Percentiles rank a stretch among this genome's conserved stretches.
Evolutionary conservation across 2,113 vertebrate species (phyloP).

Genomic region (Budorcas taxicolor): DNA sequence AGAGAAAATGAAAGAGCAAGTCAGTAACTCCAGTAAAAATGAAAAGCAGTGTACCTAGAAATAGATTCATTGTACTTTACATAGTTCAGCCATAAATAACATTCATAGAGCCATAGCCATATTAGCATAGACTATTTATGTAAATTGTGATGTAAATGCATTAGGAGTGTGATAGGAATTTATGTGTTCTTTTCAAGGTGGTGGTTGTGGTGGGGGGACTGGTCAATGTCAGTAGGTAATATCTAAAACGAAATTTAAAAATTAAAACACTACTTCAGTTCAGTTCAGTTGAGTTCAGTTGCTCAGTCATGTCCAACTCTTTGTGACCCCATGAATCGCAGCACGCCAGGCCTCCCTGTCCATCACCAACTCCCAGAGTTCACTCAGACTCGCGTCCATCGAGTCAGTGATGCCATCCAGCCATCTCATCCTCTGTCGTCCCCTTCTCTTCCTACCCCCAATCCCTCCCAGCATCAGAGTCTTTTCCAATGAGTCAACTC

Average conservation of each 20-base stretch:
- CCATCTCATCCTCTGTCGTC: too few species aligned
- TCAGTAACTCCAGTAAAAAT: neutral
- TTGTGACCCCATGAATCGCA: neutral
- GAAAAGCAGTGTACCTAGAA: neutral
- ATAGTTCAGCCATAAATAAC: neutral
- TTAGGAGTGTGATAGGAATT: neutral
- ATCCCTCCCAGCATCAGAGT: too few species aligned
- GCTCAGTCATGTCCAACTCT: fast-evolving
- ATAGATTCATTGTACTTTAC: neutral
- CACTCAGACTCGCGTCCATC: too few species aligned
- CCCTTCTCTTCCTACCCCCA: too few species aligned
- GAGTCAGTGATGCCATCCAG: too few species aligned
- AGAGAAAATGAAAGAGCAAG: neutral
- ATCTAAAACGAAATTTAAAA: neutral
- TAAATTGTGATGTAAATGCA: neutral
- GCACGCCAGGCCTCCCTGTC: too few species aligned
- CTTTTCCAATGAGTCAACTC: too few species aligned
- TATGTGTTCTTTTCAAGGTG: neutral
- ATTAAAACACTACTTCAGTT: neutral
- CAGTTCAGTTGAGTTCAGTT: neutral
- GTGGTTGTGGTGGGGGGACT: neutral
- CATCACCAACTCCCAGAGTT: too few species aligned
- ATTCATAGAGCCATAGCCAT: neutral
- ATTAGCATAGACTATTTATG: neutral
- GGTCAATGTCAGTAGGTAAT: neutral